phyloP scores from a whole-genome alignment of 2,797 vertebrate species.

The Sebastes itinus region DNA sequence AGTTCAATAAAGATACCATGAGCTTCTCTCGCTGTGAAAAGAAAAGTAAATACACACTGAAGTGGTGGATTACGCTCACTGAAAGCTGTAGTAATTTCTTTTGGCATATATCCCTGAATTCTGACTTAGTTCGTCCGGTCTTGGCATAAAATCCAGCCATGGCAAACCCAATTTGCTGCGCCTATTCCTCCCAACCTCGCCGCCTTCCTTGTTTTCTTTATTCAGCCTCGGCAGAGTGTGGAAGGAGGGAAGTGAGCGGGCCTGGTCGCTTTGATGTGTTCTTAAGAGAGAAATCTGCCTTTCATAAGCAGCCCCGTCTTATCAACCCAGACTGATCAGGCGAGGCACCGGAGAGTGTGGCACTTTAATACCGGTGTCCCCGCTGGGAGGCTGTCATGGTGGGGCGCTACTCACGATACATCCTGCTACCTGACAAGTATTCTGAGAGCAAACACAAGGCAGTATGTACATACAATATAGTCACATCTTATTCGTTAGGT shows the following conservation, averaged over 20 bases:
- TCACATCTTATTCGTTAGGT: neutral
- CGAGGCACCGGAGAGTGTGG: constrained; percentile 54
- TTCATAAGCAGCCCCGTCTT: constrained; percentile 65
- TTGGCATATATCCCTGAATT: constrained; percentile 78
- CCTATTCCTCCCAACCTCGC: constrained; percentile 60
- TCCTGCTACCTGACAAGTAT: constrained; percentile 39
- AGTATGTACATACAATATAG: neutral
- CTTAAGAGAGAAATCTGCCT: constrained; percentile 73
- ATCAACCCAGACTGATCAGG: constrained; percentile 67
- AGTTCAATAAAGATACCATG: constrained; percentile 56
- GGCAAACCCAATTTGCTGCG: constrained; percentile 69
- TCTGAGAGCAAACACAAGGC: constrained; percentile 16
- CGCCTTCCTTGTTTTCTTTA: constrained; percentile 61
- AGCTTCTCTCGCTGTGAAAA: constrained; percentile 34
- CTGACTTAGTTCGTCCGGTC: constrained; percentile 66
- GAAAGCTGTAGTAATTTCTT: constrained; percentile 77
- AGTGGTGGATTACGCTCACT: constrained; percentile 70
- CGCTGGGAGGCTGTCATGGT: constrained; percentile 45
- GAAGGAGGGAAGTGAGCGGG: constrained; percentile 48
- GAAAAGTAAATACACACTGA: constrained; percentile 45
- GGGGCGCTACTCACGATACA: constrained; percentile 24
- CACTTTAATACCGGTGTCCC: constrained; percentile 61
- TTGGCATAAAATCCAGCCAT: constrained; percentile 70
- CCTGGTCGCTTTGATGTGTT: constrained; percentile 74
- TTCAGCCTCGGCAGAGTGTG: constrained; percentile 40